phyloP scores from a whole-genome alignment of 2,113 vertebrate species.

The Camelus dromedarius region DNA sequence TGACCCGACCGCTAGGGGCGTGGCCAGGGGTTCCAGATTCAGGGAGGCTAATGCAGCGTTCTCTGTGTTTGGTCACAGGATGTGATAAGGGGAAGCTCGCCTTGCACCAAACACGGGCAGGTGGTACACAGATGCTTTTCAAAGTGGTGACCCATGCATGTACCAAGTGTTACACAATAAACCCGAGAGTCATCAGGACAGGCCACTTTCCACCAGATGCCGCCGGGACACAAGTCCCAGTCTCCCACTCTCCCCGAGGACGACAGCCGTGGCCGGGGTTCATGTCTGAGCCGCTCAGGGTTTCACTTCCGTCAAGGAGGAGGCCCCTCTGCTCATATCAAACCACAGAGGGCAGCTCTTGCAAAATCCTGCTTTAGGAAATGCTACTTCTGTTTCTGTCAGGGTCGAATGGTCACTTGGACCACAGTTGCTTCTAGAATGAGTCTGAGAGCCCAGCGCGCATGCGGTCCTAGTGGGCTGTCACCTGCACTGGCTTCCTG shows the following conservation, averaged over 20 bases:
- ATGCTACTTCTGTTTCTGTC: conserved; percentile 61
- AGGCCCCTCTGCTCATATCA: not conserved
- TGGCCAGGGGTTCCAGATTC: not conserved
- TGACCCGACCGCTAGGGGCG: not conserved
- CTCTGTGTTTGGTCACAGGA: not conserved
- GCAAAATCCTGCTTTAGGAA: conserved; percentile 67
- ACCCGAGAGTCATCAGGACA: not conserved
- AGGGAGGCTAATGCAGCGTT: fast-evolving
- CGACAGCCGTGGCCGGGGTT: fast-evolving
- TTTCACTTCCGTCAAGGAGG: not conserved
- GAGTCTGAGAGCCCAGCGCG: not conserved
- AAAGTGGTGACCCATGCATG: fast-evolving
- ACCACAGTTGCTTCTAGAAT: not conserved
- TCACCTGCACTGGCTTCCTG: not conserved
- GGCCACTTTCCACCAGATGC: fast-evolving
- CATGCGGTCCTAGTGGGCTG: fast-evolving
- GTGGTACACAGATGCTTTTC: not conserved
- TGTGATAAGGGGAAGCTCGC: not conserved
- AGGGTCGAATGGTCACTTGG: not conserved
- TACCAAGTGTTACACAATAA: not conserved
- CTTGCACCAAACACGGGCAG: not conserved
- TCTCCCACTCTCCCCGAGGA: not conserved
- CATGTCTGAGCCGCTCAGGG: not conserved
- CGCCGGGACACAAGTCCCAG: fast-evolving
- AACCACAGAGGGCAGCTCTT: conserved; percentile 68